These are phyloP conservation scores for Drosophila meridionalis DNA, from an alignment of 2,888 invertebrate genomes.

Conservation along the genomic window DNA sequence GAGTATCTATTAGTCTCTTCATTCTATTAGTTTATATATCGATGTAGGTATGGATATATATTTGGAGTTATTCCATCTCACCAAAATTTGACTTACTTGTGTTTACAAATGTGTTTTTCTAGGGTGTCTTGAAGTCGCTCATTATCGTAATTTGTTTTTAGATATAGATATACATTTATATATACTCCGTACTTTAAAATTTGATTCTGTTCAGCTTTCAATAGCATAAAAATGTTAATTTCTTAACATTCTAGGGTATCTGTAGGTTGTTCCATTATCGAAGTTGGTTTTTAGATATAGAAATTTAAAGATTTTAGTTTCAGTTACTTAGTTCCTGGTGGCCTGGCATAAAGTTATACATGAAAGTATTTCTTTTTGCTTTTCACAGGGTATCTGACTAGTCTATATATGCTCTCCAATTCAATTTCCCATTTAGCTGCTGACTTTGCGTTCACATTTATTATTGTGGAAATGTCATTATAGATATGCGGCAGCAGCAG, in stretches of 20 bases:
- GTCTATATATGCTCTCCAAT: neutral
- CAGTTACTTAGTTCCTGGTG: too few species aligned
- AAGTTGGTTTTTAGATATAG: too few species aligned
- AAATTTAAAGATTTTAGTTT: neutral
- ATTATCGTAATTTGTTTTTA: too few species aligned
- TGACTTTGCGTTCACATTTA: conserved; percentile 10
- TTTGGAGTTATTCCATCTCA: neutral
- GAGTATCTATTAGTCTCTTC: neutral
- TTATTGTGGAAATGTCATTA: conserved; percentile 2
- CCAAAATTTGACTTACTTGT: neutral
- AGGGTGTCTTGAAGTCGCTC: too few species aligned
- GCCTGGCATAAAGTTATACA: neutral
- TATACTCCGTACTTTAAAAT: too few species aligned
- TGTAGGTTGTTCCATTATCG: neutral
- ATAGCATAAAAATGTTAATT: neutral
- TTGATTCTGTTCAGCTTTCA: too few species aligned
- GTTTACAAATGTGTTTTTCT: too few species aligned
- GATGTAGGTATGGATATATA: neutral
- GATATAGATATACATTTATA: too few species aligned
- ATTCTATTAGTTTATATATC: neutral
- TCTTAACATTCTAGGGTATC: neutral
- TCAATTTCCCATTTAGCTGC: neutral
- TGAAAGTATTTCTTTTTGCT: neutral
- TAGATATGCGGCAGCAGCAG: conserved; percentile 3
- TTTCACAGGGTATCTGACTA: neutral